Conservation (phyloP, 1,140 invertebrate species). For the Daktulosphaira vitifoliae region DNA sequence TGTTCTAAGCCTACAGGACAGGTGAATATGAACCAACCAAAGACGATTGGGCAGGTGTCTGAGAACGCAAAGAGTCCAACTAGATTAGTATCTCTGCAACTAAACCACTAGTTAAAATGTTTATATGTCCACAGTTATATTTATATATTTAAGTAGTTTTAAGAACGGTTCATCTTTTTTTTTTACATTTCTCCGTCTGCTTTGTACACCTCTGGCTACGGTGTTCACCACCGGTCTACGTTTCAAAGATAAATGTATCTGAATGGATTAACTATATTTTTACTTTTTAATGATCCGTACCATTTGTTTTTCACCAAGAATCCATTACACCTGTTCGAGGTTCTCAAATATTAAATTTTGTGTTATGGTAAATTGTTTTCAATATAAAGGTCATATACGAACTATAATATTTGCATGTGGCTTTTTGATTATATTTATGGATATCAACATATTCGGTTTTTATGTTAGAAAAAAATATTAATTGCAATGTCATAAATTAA, state of each 20-base stretch:
- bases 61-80: background rate
- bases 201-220: background rate
- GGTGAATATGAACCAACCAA: constrained; percentile 6
- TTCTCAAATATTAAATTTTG: too few relatives aligned
- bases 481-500: too few relatives aligned
- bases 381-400: too few relatives aligned
- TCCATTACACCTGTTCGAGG: too few relatives aligned
- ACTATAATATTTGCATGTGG: too few relatives aligned
- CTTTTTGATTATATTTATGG: too few relatives aligned
- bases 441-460: too few relatives aligned
- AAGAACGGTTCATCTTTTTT: background rate
- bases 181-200: background rate
- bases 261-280: constrained; percentile 7
- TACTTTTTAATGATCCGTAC: constrained; percentile 11
- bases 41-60: constrained; percentile 18
- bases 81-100: constrained; percentile 23
- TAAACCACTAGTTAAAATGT: constrained; percentile 24
- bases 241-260: background rate
- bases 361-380: too few relatives aligned
- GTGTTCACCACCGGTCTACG: background rate
- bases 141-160: too few relatives aligned
- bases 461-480: too few relatives aligned
- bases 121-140: too few relatives aligned
- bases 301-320: too few relatives aligned
- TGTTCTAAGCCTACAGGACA: constrained; percentile 8